Conservation (phyloP, 2,113 vertebrate species). For the Tonatia bakeri region DNA sequence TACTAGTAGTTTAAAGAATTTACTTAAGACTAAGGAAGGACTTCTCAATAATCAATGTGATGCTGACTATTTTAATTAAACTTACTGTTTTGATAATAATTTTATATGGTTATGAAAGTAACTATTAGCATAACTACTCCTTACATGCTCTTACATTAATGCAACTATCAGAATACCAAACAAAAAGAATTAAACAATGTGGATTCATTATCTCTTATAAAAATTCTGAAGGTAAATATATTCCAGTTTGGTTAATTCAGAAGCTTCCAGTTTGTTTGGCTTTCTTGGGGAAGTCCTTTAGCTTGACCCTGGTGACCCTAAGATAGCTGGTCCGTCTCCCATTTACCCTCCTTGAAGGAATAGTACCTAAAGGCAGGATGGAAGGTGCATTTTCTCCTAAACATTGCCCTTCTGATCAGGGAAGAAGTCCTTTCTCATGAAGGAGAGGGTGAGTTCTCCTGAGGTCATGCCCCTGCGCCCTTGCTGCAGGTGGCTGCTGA, state of each 20-base stretch:
- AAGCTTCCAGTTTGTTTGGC: neutral
- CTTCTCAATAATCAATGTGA: neutral
- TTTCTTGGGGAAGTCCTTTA: neutral
- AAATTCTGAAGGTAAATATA: neutral
- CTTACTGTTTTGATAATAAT: neutral
- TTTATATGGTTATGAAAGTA: neutral
- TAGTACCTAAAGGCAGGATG: neutral
- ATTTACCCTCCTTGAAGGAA: neutral
- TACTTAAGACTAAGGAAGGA: neutral
- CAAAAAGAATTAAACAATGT: neutral
- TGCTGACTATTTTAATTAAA: neutral
- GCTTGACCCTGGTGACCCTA: neutral
- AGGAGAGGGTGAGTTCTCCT: neutral
- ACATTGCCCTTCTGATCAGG: neutral
- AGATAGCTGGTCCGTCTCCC: neutral
- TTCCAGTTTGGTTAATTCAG: neutral
- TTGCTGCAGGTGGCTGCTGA: neutral
- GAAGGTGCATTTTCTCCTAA: neutral
- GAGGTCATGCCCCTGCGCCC: accelerated
- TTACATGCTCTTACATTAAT: neutral
- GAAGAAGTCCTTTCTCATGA: neutral
- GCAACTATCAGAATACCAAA: neutral
- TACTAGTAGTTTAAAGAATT: neutral
- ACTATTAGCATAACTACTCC: neutral
- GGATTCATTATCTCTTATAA: neutral